These are phyloP conservation scores for Hirudo medicinalis DNA, from an alignment of 1,140 invertebrate species.

Conservation along the genomic window DNA sequence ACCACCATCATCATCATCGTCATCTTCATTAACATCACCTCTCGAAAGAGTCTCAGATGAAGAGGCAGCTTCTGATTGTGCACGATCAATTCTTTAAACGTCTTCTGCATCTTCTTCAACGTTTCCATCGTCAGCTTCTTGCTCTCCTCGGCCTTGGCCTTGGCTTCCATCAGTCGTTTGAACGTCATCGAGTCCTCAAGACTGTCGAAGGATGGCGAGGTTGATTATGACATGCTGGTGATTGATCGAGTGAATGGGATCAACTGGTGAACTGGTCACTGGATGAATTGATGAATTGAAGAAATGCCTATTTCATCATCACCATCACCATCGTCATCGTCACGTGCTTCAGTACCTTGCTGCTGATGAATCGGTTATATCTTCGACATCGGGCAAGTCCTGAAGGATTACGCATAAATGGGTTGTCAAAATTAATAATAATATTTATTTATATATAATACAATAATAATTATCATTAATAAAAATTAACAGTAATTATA, in stretches of 20 bases:
- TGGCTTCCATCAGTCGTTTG: neutral
- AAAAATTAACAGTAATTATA: no score
- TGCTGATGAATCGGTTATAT: constrained; percentile 1
- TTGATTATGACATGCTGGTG: neutral
- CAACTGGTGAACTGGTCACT: no score
- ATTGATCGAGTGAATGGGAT: neutral
- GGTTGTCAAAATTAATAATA: no score
- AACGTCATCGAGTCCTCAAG: neutral
- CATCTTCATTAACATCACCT: constrained; percentile 25
- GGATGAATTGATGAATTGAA: neutral
- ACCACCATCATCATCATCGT: neutral
- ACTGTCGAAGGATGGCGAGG: neutral
- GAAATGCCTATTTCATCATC: neutral
- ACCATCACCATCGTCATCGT: neutral
- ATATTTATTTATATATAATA: no score
- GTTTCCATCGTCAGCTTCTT: neutral
- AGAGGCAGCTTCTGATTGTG: constrained; percentile 34
- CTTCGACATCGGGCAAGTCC: neutral
- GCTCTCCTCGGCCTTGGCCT: neutral
- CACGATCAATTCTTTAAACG: constrained; percentile 36
- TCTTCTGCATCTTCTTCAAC: constrained; percentile 28
- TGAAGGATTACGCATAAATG: neutral
- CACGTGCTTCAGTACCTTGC: neutral
- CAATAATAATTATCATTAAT: no score
- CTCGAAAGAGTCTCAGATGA: constrained; percentile 32